A percentile compares a stretch with the other conserved stretches of the same genome.
Evolutionary conservation across 2,113 vertebrate species (phyloP).

Genomic region (Machaerirhynchus nigripectus): DNA sequence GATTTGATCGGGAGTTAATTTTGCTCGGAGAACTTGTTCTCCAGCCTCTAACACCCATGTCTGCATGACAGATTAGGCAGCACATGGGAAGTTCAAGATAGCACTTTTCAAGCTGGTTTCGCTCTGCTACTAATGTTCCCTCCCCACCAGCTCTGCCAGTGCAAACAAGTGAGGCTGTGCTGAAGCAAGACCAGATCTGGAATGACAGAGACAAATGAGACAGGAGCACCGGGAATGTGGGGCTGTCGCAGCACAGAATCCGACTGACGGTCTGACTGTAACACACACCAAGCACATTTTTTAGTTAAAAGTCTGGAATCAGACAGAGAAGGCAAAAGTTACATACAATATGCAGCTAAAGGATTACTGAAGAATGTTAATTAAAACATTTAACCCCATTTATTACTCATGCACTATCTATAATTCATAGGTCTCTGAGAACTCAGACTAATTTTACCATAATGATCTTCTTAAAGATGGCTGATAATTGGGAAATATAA

Average conservation of each 20-base stretch:
- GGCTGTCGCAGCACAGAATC: neutral
- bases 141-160: neutral
- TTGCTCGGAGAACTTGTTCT: neutral
- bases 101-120: neutral
- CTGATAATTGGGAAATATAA: neutral
- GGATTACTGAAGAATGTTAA: neutral
- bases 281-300: neutral
- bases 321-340: neutral
- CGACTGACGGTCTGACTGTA: neutral
- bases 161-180: neutral
- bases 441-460: neutral
- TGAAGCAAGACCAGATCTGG: neutral
- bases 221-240: neutral
- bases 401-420: neutral
- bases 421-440: neutral
- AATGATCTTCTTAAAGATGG: neutral
- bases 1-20: neutral
- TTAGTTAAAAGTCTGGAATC: neutral
- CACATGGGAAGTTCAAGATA: neutral
- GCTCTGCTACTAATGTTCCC: neutral
- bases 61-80: neutral
- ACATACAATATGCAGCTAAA: neutral
- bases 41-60: accelerated
- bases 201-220: neutral
- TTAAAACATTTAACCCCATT: neutral